Conservation (phyloP, 2,888 invertebrate species). For the Harpalus rufipes region DNA sequence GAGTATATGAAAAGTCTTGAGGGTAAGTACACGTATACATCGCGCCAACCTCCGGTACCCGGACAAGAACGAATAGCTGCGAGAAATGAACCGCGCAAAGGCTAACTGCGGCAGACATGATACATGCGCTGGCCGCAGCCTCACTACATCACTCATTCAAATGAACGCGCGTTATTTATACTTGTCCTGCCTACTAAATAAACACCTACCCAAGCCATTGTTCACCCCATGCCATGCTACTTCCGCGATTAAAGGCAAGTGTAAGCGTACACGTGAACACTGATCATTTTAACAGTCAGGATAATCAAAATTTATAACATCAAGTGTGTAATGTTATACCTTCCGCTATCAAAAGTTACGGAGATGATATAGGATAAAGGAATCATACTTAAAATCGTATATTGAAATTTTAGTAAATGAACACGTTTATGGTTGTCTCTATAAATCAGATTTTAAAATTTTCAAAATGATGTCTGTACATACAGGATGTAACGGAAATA, state of each 20-base stretch:
- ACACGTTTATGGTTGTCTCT: too few relatives aligned
- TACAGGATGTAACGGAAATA: too few relatives aligned
- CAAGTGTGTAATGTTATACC: background rate
- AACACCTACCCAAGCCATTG: constrained; percentile 33
- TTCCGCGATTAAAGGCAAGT: constrained; percentile 12
- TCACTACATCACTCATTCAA: constrained; percentile 49
- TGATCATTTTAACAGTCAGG: background rate
- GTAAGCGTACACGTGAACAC: background rate
- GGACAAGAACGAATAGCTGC: constrained; percentile 45
- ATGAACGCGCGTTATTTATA: constrained; percentile 51
- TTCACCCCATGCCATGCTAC: background rate
- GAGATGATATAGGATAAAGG: too few relatives aligned
- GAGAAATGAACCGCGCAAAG: constrained; percentile 44
- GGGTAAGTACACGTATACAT: constrained; percentile 6
- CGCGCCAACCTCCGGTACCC: background rate
- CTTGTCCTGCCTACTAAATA: constrained; percentile 43
- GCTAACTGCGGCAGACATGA: constrained; percentile 49
- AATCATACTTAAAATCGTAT: too few relatives aligned
- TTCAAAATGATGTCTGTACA: too few relatives aligned
- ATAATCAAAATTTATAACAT: background rate
- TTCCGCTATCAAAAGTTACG: too few relatives aligned
- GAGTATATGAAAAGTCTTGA: constrained; percentile 2
- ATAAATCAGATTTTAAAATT: too few relatives aligned
- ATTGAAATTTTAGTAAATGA: too few relatives aligned
- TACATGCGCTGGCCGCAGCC: constrained; percentile 47